A percentile compares a stretch with the other conserved stretches of the same genome.
Evolutionary conservation across 2,888 invertebrate species (phyloP).

Genomic region (Pyrrhosoma nymphula): DNA sequence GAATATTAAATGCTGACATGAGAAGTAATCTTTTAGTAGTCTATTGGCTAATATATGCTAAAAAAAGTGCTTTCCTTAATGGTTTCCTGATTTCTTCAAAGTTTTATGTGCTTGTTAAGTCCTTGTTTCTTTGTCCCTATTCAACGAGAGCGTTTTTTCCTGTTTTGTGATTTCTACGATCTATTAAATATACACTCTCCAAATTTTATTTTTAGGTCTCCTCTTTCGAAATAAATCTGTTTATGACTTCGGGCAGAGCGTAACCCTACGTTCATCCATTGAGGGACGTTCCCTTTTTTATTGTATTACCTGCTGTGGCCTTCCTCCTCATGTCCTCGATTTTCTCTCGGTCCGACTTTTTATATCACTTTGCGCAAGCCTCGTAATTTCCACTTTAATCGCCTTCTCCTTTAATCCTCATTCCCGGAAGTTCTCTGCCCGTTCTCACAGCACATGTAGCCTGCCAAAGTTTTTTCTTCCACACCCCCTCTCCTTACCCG

Average conservation of each 20-base stretch:
- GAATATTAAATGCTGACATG: too few species aligned
- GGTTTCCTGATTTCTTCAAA: too few species aligned
- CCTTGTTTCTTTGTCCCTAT: background rate
- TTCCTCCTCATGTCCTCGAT: background rate
- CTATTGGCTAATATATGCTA: too few species aligned
- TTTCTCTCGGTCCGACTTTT: background rate
- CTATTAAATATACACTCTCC: background rate
- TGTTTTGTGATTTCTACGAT: background rate
- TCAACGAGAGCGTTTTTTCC: background rate
- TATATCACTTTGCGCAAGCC: background rate
- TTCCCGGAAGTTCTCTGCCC: constrained; percentile 4
- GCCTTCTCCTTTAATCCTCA: background rate
- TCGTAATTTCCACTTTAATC: constrained; percentile 54
- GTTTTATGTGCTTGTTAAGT: too few species aligned
- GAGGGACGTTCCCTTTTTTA: background rate
- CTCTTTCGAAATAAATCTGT: background rate
- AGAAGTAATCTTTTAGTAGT: too few species aligned
- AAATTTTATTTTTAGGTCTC: background rate
- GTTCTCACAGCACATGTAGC: background rate
- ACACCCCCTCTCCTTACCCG: background rate
- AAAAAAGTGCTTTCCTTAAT: too few species aligned
- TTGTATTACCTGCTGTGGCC: background rate
- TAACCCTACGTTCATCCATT: background rate
- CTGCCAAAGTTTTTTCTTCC: background rate
- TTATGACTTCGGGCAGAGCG: background rate